Percentiles rank a stretch among this genome's conserved stretches.
phyloP scores from a whole-genome alignment of 2,113 vertebrate species.

The Acanthochromis polyacanthus region DNA sequence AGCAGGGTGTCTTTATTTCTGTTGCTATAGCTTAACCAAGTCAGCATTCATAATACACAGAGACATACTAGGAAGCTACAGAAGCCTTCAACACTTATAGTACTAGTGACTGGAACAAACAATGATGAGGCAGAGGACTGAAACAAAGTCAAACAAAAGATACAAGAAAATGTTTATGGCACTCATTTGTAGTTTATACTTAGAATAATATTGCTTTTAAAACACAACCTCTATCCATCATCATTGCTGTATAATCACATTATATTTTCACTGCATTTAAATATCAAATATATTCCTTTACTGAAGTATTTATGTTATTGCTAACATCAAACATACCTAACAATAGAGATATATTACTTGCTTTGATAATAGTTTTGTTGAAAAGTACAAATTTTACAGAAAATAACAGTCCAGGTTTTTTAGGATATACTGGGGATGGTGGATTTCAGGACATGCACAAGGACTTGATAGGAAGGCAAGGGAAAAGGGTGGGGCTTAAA shows the following conservation, averaged over 20 bases:
- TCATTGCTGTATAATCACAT: slow-evolving; percentile 53
- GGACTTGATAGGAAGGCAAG: slow-evolving; percentile 50
- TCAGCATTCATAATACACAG: slow-evolving; percentile 78
- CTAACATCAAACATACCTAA: slow-evolving; percentile 79
- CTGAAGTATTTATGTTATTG: slow-evolving; percentile 81
- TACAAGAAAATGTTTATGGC: slow-evolving; percentile 65
- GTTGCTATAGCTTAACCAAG: slow-evolving; percentile 72
- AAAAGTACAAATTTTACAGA: slow-evolving; percentile 76
- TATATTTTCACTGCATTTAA: slow-evolving; percentile 76
- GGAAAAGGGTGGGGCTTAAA: slow-evolving; percentile 31
- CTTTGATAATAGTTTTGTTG: slow-evolving; percentile 64
- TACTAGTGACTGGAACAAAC: slow-evolving; percentile 62
- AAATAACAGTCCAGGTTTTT: slow-evolving; percentile 82
- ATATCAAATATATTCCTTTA: slow-evolving; percentile 84
- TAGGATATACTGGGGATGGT: background rate
- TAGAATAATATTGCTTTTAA: slow-evolving; percentile 80
- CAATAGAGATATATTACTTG: slow-evolving; percentile 72
- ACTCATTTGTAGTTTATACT: slow-evolving; percentile 66
- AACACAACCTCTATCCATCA: slow-evolving; percentile 69
- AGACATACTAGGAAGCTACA: slow-evolving; percentile 73
- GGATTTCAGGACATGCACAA: slow-evolving; percentile 75
- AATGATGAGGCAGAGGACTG: slow-evolving; percentile 64
- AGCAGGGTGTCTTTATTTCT: slow-evolving; percentile 79
- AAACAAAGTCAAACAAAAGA: slow-evolving; percentile 51
- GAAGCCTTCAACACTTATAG: slow-evolving; percentile 74